Evolutionary conservation across 2,113 vertebrate genomes (phyloP).

Genomic region (Trinectes maculatus): DNA sequence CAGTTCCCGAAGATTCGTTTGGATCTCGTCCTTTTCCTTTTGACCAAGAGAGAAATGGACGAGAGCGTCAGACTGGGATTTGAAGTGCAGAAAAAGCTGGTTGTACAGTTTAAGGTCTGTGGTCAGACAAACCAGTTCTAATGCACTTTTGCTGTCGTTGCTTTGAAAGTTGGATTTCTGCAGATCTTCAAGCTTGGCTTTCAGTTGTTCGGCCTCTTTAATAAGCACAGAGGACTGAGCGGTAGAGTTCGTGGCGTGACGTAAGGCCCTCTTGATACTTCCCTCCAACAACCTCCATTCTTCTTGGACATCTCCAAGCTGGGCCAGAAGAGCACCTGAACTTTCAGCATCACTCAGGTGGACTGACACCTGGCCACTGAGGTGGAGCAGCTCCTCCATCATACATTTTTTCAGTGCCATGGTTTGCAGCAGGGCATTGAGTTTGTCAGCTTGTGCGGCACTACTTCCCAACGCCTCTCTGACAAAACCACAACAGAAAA

Average conservation of each 20-base stretch:
- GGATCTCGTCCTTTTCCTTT: slow-evolving; percentile 83
- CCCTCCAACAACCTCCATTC: slow-evolving; percentile 84
- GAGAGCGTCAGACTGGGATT: slow-evolving; percentile 80
- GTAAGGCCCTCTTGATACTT: slow-evolving; percentile 79
- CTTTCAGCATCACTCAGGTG: slow-evolving; percentile 82
- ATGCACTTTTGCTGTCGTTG: slow-evolving; percentile 49
- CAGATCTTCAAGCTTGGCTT: slow-evolving; percentile 76
- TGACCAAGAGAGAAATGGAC: slow-evolving; percentile 85
- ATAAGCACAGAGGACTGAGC: slow-evolving; percentile 78
- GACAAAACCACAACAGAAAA: slow-evolving; percentile 8
- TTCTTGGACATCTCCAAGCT: slow-evolving; percentile 83
- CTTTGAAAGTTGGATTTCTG: slow-evolving; percentile 50
- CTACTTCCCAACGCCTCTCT: slow-evolving; percentile 83
- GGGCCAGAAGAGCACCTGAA: slow-evolving; percentile 81
- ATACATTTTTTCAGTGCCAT: slow-evolving; percentile 78
- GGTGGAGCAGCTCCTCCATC: slow-evolving; percentile 75
- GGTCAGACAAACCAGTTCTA: slow-evolving; percentile 63
- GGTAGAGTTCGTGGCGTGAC: slow-evolving; percentile 71
- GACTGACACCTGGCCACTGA: slow-evolving; percentile 79
- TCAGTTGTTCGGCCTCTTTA: slow-evolving; percentile 73
- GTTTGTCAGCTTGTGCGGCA: slow-evolving; percentile 80
- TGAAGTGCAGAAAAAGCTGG: slow-evolving; percentile 77
- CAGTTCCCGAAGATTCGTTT: slow-evolving; percentile 76
- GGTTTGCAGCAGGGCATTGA: slow-evolving; percentile 77
- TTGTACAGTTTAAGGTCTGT: slow-evolving; percentile 80